Percentiles rank a stretch among this genome's conserved stretches.
These are phyloP conservation scores for Eupeodes luniger DNA, from an alignment of 2,888 invertebrate species.

Conservation along the genomic window DNA sequence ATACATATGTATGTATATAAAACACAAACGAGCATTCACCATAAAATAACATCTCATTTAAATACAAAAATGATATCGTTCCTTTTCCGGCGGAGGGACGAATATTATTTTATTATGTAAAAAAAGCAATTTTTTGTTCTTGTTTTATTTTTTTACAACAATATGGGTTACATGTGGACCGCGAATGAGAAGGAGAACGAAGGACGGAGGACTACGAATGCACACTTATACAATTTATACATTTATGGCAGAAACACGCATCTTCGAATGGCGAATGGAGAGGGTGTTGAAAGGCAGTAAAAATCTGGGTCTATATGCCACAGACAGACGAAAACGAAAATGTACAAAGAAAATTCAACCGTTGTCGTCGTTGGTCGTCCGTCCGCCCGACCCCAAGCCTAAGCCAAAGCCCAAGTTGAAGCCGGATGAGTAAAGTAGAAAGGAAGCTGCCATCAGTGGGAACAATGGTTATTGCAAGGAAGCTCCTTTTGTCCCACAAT, in stretches of 20 bases:
- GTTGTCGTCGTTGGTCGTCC: too few relatives aligned
- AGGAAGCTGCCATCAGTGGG: constrained; percentile 43
- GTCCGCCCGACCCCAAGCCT: too few relatives aligned
- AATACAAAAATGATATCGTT: constrained; percentile 71
- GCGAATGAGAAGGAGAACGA: neutral
- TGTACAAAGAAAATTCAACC: constrained; percentile 50
- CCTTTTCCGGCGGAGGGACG: constrained; percentile 20
- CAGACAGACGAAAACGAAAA: constrained; percentile 55
- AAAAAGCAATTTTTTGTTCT: constrained; percentile 26
- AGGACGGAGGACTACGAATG: constrained; percentile 4
- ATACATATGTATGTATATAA: neutral
- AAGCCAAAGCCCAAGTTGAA: neutral
- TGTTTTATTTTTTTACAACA: constrained; percentile 27
- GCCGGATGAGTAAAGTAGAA: constrained; percentile 38
- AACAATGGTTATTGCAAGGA: constrained; percentile 67
- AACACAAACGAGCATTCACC: constrained; percentile 50
- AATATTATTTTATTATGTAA: constrained; percentile 41
- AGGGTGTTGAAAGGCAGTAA: constrained; percentile 25
- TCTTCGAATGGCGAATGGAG: neutral
- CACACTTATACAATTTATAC: constrained; percentile 8
- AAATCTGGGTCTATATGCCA: constrained; percentile 73
- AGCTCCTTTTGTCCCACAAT: constrained; percentile 23
- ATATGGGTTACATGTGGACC: constrained; percentile 19
- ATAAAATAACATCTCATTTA: constrained; percentile 72
- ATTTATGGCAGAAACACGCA: neutral